phyloP scores from a whole-genome alignment of 2,113 vertebrate genomes.

The Oryzias javanicus region DNA sequence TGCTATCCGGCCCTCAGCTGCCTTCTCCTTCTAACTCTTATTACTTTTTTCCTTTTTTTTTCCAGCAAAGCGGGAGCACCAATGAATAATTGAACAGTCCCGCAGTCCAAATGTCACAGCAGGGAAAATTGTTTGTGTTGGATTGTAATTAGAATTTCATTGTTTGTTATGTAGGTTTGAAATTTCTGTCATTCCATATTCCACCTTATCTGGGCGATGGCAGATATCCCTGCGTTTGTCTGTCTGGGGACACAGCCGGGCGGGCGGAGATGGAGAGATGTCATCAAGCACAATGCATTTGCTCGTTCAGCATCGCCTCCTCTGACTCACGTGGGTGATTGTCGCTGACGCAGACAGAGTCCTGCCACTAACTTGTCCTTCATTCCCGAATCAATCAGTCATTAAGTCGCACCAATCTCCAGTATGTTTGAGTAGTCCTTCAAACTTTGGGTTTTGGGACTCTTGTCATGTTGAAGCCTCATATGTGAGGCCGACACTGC shows the following conservation, averaged over 20 bases:
- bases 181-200: constrained; percentile 67
- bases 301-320: constrained; percentile 47
- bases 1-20: constrained; percentile 47
- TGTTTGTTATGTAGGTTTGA: constrained; percentile 77
- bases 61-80: constrained; percentile 42
- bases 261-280: constrained; percentile 50
- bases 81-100: constrained; percentile 80
- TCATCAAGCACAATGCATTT: constrained; percentile 33
- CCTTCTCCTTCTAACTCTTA: constrained; percentile 31
- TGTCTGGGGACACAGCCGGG: constrained; percentile 34
- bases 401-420: constrained; percentile 1
- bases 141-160: constrained; percentile 78
- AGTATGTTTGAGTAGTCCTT: constrained; percentile 3
- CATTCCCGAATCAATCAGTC: constrained; percentile 3
- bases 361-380: neutral
- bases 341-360: constrained; percentile 20
- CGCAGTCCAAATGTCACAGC: constrained; percentile 79
- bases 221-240: constrained; percentile 40
- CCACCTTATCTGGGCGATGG: constrained; percentile 54
- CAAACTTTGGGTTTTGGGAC: constrained; percentile 2
- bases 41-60: constrained; percentile 4
- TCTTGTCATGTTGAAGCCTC: constrained; percentile 3
- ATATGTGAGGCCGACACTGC: constrained; percentile 25
- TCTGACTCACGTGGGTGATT: constrained; percentile 4
- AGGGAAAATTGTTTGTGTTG: constrained; percentile 73